Conservation (phyloP, 2,113 vertebrate species). For the Xiphias gladius region DNA sequence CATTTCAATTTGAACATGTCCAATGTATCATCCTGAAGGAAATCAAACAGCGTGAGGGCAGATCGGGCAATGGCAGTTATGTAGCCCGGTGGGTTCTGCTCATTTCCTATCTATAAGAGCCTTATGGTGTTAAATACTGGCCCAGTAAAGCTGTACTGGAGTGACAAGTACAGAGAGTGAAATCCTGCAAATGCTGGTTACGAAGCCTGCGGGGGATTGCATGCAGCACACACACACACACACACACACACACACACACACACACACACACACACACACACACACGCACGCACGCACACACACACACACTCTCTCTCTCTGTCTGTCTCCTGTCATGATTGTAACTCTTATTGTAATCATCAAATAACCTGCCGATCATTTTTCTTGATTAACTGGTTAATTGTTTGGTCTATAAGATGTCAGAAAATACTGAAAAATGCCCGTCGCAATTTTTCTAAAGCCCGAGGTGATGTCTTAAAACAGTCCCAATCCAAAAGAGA, state of each 20-base stretch:
- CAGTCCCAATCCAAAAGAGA: not conserved
- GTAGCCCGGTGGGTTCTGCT: slow-evolving; percentile 31
- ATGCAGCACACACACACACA: not conserved
- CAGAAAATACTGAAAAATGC: not conserved
- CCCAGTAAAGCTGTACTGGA: slow-evolving; percentile 33
- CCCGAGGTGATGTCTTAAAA: not conserved
- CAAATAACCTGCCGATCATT: not conserved
- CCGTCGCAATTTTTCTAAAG: not conserved
- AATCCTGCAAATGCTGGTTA: slow-evolving; percentile 17
- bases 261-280: not conserved
- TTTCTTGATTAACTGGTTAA: not conserved
- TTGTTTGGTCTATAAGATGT: not conserved
- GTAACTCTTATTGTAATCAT: not conserved
- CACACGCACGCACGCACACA: not conserved
- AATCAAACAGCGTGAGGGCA: slow-evolving; percentile 62
- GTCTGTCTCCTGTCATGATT: not conserved
- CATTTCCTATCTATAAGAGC: slow-evolving; percentile 38
- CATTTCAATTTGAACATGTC: slow-evolving; percentile 65
- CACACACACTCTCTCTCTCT: not conserved
- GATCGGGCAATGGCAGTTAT: slow-evolving; percentile 41
- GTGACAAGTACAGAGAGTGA: not conserved
- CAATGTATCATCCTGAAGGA: slow-evolving; percentile 67
- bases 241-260: not conserved
- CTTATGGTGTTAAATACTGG: slow-evolving; percentile 33
- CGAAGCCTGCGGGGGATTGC: not conserved